Conservation (phyloP, 2,113 vertebrate genomes). For the Anarhynchus alexandrinus region DNA sequence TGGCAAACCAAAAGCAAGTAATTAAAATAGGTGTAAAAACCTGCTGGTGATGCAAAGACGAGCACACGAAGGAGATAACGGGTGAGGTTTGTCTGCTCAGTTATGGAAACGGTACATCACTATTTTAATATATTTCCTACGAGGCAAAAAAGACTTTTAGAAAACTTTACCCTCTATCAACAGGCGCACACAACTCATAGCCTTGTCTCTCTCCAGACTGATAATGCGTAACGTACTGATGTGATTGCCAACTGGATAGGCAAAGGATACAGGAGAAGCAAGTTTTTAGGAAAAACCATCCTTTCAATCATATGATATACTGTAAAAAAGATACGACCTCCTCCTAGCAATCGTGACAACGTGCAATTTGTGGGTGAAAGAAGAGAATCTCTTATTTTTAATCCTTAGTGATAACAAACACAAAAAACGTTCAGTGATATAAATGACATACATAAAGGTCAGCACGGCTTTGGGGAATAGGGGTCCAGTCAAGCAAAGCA, state of each 20-base stretch:
- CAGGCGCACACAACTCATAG: not conserved
- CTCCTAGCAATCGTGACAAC: not conserved
- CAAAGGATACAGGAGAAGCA: not conserved
- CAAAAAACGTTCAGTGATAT: not conserved
- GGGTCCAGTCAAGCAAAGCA: not conserved
- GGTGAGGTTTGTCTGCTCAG: not conserved
- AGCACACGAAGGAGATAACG: fast-evolving
- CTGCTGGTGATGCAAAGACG: not conserved
- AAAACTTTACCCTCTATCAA: not conserved
- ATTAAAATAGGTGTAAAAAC: not conserved
- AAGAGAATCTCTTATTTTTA: not conserved
- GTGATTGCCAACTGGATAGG: not conserved
- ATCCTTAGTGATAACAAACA: not conserved
- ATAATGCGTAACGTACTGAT: not conserved
- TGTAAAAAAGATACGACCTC: fast-evolving
- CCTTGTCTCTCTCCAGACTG: not conserved
- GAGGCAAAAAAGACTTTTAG: not conserved
- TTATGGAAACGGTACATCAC: not conserved
- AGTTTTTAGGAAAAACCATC: not conserved
- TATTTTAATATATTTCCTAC: not conserved
- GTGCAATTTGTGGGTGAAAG: fast-evolving
- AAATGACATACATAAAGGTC: not conserved
- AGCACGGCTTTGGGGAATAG: not conserved
- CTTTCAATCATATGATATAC: not conserved
- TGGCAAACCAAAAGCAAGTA: not conserved